Percentiles rank a stretch among this genome's conserved stretches.
Conservation (phyloP, 2,888 invertebrate genomes). For the Melanostoma mellinum region DNA sequence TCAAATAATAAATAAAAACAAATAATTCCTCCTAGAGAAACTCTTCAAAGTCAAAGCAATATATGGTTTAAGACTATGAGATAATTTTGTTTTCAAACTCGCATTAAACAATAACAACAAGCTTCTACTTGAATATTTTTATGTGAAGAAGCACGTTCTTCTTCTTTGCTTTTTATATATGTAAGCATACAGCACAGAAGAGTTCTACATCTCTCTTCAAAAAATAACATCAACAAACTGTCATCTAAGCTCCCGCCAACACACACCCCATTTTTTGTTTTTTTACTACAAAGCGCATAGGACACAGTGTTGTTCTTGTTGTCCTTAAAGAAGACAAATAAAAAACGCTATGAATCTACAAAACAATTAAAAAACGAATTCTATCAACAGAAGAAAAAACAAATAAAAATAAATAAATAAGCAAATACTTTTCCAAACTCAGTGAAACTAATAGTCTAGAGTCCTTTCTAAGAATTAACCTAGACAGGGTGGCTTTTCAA, state of each 20-base stretch:
- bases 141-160: constrained; percentile 37
- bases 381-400: constrained; percentile 30
- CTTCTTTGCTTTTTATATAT: constrained; percentile 20
- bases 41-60: constrained; percentile 28
- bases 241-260: constrained; percentile 17
- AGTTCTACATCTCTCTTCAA: constrained; percentile 12
- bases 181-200: constrained; percentile 17
- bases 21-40: not conserved
- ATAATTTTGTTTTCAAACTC: constrained; percentile 30
- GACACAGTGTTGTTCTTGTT: not conserved
- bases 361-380: constrained; percentile 41
- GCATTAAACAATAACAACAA: constrained; percentile 60
- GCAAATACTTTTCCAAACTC: constrained; percentile 34
- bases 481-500: not conserved
- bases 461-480: not conserved
- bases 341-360: constrained; percentile 35
- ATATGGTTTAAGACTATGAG: constrained; percentile 3
- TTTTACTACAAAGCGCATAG: constrained; percentile 42
- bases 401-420: constrained; percentile 18
- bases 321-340: not conserved
- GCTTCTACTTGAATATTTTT: constrained; percentile 50
- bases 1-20: not conserved
- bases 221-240: constrained; percentile 14
- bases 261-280: constrained; percentile 10
- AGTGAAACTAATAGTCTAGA: constrained; percentile 31